Percentiles rank a stretch among this genome's conserved stretches.
phyloP scores from a whole-genome alignment of 2,797 vertebrate species.

The Cynopterus sphinx region DNA sequence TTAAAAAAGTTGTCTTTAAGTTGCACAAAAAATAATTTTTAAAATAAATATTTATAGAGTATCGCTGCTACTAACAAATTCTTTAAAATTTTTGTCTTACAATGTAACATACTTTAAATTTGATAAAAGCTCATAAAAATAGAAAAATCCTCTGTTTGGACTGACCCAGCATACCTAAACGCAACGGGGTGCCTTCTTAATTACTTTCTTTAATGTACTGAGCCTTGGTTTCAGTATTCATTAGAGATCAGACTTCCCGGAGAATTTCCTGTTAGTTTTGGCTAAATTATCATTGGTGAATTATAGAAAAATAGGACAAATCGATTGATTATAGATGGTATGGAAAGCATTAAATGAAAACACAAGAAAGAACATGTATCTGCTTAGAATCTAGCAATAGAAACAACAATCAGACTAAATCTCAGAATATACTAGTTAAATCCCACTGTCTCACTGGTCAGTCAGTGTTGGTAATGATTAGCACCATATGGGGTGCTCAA shows the following conservation, averaged over 20 bases:
- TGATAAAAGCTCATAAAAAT: constrained; percentile 68
- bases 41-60: constrained; percentile 10
- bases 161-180: constrained; percentile 41
- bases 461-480: neutral
- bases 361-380: neutral
- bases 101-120: constrained; percentile 57
- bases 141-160: constrained; percentile 61
- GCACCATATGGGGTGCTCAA: neutral
- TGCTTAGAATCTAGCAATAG: neutral
- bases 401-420: neutral
- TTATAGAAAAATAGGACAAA: neutral
- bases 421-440: neutral
- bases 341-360: constrained; percentile 40
- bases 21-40: constrained; percentile 35
- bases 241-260: constrained; percentile 43
- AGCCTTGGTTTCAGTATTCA: constrained; percentile 30
- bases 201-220: constrained; percentile 64
- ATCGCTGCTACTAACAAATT: constrained; percentile 43
- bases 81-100: constrained; percentile 68
- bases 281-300: constrained; percentile 19
- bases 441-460: neutral
- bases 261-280: constrained; percentile 59
- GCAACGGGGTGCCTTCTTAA: constrained; percentile 67
- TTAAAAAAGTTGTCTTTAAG: constrained; percentile 19
- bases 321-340: neutral